A percentile compares a stretch with the other conserved stretches of the same genome.
Conservation (phyloP, 2,888 invertebrate genomes). For the Pterostichus niger region DNA sequence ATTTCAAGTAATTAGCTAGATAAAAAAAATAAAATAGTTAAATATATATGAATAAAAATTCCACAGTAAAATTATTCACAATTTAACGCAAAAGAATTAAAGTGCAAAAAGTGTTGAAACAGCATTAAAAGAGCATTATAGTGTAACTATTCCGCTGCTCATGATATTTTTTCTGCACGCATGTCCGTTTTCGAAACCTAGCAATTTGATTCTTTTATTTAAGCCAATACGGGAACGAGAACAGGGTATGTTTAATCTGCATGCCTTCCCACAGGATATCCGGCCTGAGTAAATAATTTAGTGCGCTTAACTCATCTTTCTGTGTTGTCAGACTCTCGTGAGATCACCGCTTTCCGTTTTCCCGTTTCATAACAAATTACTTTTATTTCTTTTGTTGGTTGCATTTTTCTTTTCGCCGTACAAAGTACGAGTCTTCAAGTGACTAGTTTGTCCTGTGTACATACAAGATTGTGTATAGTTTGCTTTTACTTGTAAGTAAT, state of each 20-base stretch:
- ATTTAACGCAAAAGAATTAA: conserved; percentile 4
- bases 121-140: not conserved
- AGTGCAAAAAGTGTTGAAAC: not conserved
- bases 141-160: not conserved
- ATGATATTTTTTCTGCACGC: not conserved
- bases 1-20: not conserved
- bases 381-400: conserved; percentile 58
- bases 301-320: conserved; percentile 64
- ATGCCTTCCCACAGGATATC: conserved; percentile 60
- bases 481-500: conserved; percentile 37
- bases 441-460: conserved; percentile 31
- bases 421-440: conserved; percentile 26
- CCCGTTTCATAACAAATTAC: conserved; percentile 63
- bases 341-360: conserved; percentile 59
- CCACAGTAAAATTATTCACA: conserved; percentile 19
- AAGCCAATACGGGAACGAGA: conserved; percentile 53
- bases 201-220: conserved; percentile 64
- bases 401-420: conserved; percentile 38
- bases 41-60: not conserved
- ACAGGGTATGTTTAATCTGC: conserved; percentile 61
- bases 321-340: conserved; percentile 63
- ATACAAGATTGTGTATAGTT: conserved; percentile 7
- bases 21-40: not conserved
- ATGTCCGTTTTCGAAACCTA: conserved; percentile 22
- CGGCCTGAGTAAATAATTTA: conserved; percentile 63